A percentile compares a stretch with the other conserved stretches of the same genome.
Conservation (phyloP, 2,888 invertebrate species). For the Magallana nippona region DNA sequence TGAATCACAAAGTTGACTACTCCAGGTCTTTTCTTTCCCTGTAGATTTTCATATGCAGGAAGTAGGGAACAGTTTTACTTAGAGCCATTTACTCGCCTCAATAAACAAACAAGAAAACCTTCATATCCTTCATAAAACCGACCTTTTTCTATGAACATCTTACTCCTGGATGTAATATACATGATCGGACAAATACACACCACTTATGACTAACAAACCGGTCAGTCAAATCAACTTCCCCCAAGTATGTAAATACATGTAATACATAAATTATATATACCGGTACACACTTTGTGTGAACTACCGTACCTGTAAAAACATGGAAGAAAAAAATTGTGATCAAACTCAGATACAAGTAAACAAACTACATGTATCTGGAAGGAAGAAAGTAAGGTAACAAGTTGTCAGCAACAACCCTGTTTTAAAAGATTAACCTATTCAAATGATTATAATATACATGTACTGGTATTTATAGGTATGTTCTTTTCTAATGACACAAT, state of each 20-base stretch:
- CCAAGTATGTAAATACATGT: neutral
- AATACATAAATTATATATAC: neutral
- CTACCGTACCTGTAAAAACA: too few species aligned
- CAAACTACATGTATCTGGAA: too few species aligned
- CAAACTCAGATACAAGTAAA: too few species aligned
- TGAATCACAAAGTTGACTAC: too few species aligned
- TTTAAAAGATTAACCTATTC: too few species aligned
- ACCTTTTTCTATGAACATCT: neutral
- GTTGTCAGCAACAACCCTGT: too few species aligned
- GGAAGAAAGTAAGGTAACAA: too few species aligned
- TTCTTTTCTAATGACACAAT: too few species aligned
- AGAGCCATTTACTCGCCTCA: neutral
- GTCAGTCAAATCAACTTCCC: neutral
- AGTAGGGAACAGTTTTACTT: neutral
- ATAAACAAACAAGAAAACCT: neutral
- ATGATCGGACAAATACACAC: constrained; percentile 6
- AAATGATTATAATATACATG: too few species aligned
- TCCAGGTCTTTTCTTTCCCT: neutral
- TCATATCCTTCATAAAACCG: neutral
- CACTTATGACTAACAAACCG: constrained; percentile 5
- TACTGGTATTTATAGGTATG: too few species aligned
- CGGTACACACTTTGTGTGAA: neutral
- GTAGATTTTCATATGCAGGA: neutral
- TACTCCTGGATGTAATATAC: constrained; percentile 2
- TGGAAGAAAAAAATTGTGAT: too few species aligned